phyloP scores from a whole-genome alignment of 2,888 invertebrate genomes.

The Phytoseiulus persimilis region DNA sequence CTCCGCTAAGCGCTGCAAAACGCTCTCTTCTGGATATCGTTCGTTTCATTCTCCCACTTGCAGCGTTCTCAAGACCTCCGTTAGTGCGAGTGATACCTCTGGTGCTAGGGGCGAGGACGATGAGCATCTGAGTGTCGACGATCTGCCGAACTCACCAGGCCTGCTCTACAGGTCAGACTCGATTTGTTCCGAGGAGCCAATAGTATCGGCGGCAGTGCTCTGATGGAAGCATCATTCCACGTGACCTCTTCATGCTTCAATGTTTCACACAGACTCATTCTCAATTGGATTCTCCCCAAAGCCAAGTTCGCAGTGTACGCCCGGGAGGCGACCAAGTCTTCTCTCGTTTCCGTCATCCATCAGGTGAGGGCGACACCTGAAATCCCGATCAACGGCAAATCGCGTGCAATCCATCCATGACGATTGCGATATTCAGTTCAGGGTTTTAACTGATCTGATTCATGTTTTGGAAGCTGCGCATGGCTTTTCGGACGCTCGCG shows the following conservation, averaged over 20 bases:
- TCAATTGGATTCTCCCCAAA: background rate
- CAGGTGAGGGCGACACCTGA: conserved; percentile 10
- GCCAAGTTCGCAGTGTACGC: conserved; percentile 10
- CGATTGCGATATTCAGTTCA: too few species aligned
- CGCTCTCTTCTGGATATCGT: too few species aligned
- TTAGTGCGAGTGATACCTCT: background rate
- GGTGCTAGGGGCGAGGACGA: background rate
- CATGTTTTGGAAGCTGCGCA: background rate
- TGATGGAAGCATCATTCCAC: too few species aligned
- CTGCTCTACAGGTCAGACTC: background rate
- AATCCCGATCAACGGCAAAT: too few species aligned
- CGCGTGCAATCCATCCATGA: too few species aligned
- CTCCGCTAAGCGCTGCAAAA: too few species aligned
- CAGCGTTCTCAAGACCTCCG: background rate
- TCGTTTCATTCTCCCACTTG: background rate
- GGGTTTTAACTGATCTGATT: background rate
- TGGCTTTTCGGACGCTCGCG: background rate
- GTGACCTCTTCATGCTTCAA: too few species aligned
- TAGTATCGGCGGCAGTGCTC: too few species aligned
- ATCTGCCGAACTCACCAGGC: background rate
- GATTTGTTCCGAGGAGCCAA: too few species aligned
- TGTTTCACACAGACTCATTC: background rate
- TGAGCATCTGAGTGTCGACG: background rate
- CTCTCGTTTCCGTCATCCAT: conserved; percentile 8
- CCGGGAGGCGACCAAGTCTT: background rate